Evolutionary conservation across 1,140 invertebrate genomes (phyloP).

Genomic region (Leucophenga varia): DNA sequence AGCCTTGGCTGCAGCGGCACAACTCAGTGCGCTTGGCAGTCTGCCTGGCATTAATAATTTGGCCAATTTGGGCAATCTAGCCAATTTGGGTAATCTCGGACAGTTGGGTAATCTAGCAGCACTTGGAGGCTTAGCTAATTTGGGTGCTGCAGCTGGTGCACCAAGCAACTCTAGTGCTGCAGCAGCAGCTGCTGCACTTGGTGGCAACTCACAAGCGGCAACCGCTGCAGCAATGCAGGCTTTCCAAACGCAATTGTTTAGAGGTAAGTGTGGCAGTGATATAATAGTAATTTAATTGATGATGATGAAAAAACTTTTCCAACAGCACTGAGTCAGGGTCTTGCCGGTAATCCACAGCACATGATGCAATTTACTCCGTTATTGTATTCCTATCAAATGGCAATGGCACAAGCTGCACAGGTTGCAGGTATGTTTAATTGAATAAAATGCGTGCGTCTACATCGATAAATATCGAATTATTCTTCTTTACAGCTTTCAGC

Average conservation of each 20-base stretch:
- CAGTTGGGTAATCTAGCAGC: constrained; percentile 51
- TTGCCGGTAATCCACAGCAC: constrained; percentile 67
- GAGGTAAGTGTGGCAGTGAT: constrained; percentile 60
- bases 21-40: constrained; percentile 46
- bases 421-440: constrained; percentile 57
- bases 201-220: constrained; percentile 59
- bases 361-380: constrained; percentile 83
- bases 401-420: constrained; percentile 75
- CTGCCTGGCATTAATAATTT: constrained; percentile 46
- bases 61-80: constrained; percentile 39
- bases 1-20: constrained; percentile 55
- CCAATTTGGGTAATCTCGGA: constrained; percentile 43
- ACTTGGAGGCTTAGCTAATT: constrained; percentile 47
- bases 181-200: constrained; percentile 30
- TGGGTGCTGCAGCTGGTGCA: constrained; percentile 57
- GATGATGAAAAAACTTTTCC: background rate
- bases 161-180: constrained; percentile 61
- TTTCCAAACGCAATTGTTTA: constrained; percentile 73
- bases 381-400: constrained; percentile 83
- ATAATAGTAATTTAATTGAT: background rate
- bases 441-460: background rate
- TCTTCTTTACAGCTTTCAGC: constrained; percentile 30
- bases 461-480: background rate
- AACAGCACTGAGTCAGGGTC: constrained; percentile 45
- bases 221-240: constrained; percentile 78